A percentile compares a stretch with the other conserved stretches of the same genome.
Conservation (phyloP, 2,797 vertebrate genomes). For the Cottoperca gobio region DNA sequence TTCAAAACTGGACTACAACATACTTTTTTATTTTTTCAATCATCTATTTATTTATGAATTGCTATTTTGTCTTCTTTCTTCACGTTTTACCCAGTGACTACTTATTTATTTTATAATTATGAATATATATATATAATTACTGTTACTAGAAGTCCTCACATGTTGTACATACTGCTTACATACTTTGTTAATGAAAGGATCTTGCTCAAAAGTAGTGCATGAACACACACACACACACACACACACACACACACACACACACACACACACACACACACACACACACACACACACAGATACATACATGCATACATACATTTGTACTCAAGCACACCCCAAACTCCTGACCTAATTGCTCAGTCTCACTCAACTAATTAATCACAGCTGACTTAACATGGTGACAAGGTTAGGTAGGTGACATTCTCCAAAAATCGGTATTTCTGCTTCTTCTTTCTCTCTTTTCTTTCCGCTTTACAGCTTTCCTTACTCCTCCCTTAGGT, state of each 20-base stretch:
- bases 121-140: neutral
- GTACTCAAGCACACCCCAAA: conserved; percentile 48
- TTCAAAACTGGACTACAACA: neutral
- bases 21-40: neutral
- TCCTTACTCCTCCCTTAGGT: neutral
- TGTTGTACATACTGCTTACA: neutral
- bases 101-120: neutral
- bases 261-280: conserved; percentile 40
- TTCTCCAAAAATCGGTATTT: conserved; percentile 85
- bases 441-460: conserved; percentile 58
- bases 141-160: neutral
- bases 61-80: neutral
- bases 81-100: neutral
- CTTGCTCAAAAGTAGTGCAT: conserved; percentile 30
- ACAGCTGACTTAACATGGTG: conserved; percentile 91
- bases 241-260: conserved; percentile 40
- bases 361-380: conserved; percentile 94
- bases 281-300: conserved; percentile 42
- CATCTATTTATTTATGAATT: neutral
- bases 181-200: conserved; percentile 24
- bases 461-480: neutral
- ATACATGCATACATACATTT: conserved; percentile 28
- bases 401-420: conserved; percentile 92
- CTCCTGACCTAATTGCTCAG: conserved; percentile 89
- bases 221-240: conserved; percentile 40